A percentile compares a stretch with the other conserved stretches of the same genome.
Conservation (phyloP, 2,888 invertebrate genomes). For the Drosophila yooni region DNA sequence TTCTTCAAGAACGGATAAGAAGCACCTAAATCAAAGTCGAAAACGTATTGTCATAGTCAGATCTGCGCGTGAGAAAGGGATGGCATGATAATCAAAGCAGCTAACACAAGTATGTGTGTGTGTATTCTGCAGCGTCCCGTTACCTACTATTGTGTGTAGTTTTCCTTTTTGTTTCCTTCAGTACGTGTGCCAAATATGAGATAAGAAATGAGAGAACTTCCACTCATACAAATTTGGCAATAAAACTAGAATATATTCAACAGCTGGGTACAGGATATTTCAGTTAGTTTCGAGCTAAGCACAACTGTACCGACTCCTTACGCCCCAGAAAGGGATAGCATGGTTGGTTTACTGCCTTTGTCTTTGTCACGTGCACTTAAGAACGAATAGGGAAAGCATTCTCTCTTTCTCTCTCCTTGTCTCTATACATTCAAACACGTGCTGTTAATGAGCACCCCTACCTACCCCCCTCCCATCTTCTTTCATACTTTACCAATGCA, state of each 20-base stretch:
- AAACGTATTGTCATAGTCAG: not conserved
- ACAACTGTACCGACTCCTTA: not conserved
- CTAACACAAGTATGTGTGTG: too few species aligned
- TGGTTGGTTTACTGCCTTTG: not conserved
- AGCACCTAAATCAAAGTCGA: not conserved
- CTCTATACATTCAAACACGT: not conserved
- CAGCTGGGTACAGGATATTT: not conserved
- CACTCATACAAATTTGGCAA: not conserved
- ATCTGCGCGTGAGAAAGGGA: not conserved
- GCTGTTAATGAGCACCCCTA: not conserved
- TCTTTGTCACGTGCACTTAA: not conserved
- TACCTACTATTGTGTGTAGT: not conserved
- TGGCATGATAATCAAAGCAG: not conserved
- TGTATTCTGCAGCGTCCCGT: not conserved
- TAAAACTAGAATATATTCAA: not conserved
- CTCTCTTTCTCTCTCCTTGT: not conserved
- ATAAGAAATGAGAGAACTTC: not conserved
- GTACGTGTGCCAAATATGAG: not conserved
- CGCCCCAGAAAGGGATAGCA: not conserved
- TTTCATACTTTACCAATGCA: not conserved
- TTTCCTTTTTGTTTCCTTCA: not conserved
- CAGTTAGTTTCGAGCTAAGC: not conserved
- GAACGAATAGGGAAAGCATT: not conserved
- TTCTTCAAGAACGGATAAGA: not conserved
- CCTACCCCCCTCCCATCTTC: fast-evolving